Evolutionary conservation across 2,113 vertebrate species (phyloP), one percentile per base, ranked within the genome.

Genomic region (Myxocyprinus asiaticus): DNA sequence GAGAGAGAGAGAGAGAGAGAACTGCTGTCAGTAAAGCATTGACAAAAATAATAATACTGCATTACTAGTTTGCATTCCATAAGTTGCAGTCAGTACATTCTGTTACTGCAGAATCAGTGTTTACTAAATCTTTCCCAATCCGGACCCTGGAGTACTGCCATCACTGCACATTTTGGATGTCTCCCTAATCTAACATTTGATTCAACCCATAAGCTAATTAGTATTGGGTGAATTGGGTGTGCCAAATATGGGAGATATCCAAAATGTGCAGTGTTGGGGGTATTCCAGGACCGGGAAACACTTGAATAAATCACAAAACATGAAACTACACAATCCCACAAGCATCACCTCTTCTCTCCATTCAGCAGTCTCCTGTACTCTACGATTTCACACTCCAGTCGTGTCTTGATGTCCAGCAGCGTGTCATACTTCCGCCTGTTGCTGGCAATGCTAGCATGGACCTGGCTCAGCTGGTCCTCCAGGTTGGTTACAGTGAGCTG

Each of bases 291-390:
- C 47, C 6, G 5, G 47, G 8, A 48, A 10, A 4, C 48, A 66
- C 6, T n/a, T n/a, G n/a, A n/a, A n/a, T 14, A 55, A 15, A 51
- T 42, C 61, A 76, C 50, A 53, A 53, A 22, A 43, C 9, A 53
- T 1, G 12, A 12, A 59, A 4, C 0, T n/a, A 43, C 3, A 1
- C 9, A 53, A 45, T 14, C 22, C 47, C 47, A 33, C 47, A 48
- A 22, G 43, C 67, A 81, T 88, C 67, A 94, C 93, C 85, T 94
- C 5, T 85, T 88, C 82, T 94, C 94, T 66, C 91, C 94, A 69
- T 97, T 94, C 44, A 98, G 88, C 88, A 97, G 82, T 71, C 86
- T 92, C 82, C 94, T 95, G 91, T 97, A 98, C 4, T 95, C 94
- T 17, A 90, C 89, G 0, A 98, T 98, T 88, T 98, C 96, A 91